These are phyloP conservation scores for Eristalis intricaria DNA, from an alignment of 2,888 invertebrate species.

Conservation along the genomic window DNA sequence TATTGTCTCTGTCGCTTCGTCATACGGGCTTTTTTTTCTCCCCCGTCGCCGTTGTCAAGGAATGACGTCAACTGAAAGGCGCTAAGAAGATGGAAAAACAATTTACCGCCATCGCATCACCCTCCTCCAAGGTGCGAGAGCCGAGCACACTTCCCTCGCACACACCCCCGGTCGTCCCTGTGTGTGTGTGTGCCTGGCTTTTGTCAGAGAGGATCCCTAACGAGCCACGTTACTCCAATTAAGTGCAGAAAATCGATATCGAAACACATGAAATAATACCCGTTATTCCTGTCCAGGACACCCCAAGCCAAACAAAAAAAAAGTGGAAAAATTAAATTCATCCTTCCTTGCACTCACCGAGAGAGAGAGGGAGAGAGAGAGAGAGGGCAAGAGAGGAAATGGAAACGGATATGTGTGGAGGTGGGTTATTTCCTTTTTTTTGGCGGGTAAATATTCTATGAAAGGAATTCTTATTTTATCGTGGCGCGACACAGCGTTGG, in stretches of 20 bases:
- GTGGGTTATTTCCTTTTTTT: background rate
- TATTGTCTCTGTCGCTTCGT: slow-evolving; percentile 21
- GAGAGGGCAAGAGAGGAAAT: background rate
- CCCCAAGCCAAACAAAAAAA: background rate
- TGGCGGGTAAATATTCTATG: background rate
- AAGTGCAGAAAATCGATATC: slow-evolving; percentile 37
- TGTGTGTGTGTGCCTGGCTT: background rate
- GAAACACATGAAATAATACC: slow-evolving; percentile 26
- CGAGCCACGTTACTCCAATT: slow-evolving; percentile 34
- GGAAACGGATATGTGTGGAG: no score
- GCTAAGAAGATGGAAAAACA: slow-evolving; percentile 2
- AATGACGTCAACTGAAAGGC: background rate
- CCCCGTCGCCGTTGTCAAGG: background rate
- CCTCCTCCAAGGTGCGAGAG: no score
- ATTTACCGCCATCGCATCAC: background rate
- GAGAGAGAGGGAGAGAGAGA: background rate
- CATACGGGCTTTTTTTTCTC: background rate
- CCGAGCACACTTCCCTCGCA: no score
- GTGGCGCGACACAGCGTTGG: background rate
- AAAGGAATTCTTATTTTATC: background rate
- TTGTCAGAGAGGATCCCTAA: slow-evolving; percentile 2
- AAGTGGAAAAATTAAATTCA: background rate
- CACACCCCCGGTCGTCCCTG: background rate
- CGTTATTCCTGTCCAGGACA: slow-evolving; percentile 11
- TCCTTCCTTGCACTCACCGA: background rate